Conservation (phyloP, 2,113 vertebrate genomes). For the Sitta europaea region DNA sequence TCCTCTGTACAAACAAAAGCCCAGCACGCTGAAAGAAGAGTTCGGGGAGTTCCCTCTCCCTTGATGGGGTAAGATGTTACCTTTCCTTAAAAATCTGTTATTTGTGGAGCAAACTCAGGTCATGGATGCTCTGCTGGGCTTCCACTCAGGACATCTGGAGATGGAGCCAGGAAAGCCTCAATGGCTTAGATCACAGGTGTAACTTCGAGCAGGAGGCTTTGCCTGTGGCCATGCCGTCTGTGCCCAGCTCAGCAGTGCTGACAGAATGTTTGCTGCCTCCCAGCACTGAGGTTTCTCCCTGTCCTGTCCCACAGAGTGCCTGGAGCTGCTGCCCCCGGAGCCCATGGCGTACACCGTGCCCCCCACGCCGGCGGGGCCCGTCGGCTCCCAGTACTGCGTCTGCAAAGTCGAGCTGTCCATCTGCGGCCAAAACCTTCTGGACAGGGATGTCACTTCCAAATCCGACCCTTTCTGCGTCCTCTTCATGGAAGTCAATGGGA, state of each 20-base stretch:
- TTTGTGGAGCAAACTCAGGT: neutral
- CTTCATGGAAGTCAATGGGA: slow-evolving; percentile 86
- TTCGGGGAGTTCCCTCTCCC: rapidly evolving
- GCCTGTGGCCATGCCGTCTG: neutral
- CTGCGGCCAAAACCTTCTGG: slow-evolving; percentile 86
- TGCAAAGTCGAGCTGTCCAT: slow-evolving; percentile 92
- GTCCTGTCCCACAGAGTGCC: slow-evolving; percentile 55
- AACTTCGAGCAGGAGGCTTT: neutral
- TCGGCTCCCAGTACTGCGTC: slow-evolving; percentile 84
- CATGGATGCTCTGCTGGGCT: neutral
- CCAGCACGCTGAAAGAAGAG: neutral
- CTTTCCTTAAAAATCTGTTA: neutral
- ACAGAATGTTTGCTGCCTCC: rapidly evolving
- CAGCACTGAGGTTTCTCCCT: neutral
- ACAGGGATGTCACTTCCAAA: slow-evolving; percentile 96
- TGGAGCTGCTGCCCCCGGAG: slow-evolving; percentile 54
- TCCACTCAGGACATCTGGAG: neutral
- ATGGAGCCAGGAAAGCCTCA: neutral
- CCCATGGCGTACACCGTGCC: slow-evolving; percentile 85
- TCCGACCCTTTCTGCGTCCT: slow-evolving; percentile 97
- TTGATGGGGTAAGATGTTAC: rapidly evolving
- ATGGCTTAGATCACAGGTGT: rapidly evolving
- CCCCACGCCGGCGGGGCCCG: slow-evolving; percentile 37
- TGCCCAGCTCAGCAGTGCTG: rapidly evolving
- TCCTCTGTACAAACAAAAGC: neutral